These are phyloP conservation scores for Nesoenas mayeri DNA, from an alignment of 2,113 vertebrate species.

Conservation along the genomic window DNA sequence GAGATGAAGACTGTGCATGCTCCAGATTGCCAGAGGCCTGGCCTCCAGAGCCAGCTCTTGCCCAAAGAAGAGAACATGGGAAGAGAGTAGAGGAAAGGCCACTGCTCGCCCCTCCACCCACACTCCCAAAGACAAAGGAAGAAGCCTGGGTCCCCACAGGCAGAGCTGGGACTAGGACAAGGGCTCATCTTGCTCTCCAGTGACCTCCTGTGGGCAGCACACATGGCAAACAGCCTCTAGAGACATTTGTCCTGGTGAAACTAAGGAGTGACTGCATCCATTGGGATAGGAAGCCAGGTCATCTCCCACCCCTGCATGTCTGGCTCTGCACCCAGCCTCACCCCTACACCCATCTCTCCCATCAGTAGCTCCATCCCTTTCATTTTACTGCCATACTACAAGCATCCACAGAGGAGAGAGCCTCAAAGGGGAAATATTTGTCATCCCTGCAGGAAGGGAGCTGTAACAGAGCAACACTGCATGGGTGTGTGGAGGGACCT, in stretches of 20 bases:
- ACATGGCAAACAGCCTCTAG: background rate
- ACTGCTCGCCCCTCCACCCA: background rate
- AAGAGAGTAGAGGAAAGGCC: background rate
- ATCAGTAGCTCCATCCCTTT: background rate
- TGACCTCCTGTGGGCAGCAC: conserved; percentile 48
- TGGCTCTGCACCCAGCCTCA: background rate
- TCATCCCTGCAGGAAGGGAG: background rate
- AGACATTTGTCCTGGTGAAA: background rate
- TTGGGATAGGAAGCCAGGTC: background rate
- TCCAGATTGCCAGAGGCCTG: background rate
- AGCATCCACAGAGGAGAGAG: background rate
- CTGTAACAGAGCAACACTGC: background rate
- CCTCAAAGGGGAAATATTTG: accelerated
- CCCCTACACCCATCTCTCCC: background rate
- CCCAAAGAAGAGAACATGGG: background rate
- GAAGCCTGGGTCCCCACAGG: background rate
- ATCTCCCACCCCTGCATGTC: background rate
- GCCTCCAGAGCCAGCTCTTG: background rate
- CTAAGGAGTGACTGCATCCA: background rate
- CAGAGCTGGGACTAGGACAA: background rate
- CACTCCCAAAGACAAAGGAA: background rate
- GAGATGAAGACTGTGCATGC: background rate
- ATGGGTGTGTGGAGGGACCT: accelerated
- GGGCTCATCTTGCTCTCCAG: background rate
- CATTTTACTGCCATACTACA: background rate